These are phyloP conservation scores for Hypomesus transpacificus DNA, from an alignment of 2,113 vertebrate genomes.

Conservation along the genomic window DNA sequence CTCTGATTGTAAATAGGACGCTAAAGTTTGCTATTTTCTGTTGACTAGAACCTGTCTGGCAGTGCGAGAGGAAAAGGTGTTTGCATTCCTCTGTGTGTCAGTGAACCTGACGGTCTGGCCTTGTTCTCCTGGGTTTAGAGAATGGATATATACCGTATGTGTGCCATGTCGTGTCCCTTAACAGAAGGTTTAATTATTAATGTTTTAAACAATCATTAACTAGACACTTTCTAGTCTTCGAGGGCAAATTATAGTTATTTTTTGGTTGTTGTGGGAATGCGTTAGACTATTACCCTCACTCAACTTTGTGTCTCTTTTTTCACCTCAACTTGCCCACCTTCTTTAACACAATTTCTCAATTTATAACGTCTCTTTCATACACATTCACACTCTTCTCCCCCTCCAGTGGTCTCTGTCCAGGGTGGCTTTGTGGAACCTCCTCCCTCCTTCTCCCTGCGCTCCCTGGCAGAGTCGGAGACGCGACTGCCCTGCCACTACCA, in stretches of 20 bases:
- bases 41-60: constrained; percentile 8
- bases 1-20: background rate
- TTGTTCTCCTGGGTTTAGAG: constrained; percentile 19
- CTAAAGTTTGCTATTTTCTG: constrained; percentile 32
- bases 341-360: no score
- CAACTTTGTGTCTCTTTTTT: no score
- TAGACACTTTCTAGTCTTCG: constrained; percentile 27
- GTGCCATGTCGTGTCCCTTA: background rate
- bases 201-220: constrained; percentile 55
- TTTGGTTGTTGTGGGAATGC: constrained; percentile 27
- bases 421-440: constrained; percentile 59
- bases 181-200: constrained; percentile 48
- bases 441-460: constrained; percentile 15
- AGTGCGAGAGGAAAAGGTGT: background rate
- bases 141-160: background rate
- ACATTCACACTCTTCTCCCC: background rate
- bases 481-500: constrained; percentile 65
- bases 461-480: constrained; percentile 51
- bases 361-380: no score
- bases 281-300: constrained; percentile 13
- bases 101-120: background rate
- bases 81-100: background rate
- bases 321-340: no score
- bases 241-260: constrained; percentile 45
- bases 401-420: constrained; percentile 24